Percentiles rank a stretch among this genome's conserved stretches.
Conservation (phyloP, 2,888 invertebrate species). For the Tachina fera region DNA sequence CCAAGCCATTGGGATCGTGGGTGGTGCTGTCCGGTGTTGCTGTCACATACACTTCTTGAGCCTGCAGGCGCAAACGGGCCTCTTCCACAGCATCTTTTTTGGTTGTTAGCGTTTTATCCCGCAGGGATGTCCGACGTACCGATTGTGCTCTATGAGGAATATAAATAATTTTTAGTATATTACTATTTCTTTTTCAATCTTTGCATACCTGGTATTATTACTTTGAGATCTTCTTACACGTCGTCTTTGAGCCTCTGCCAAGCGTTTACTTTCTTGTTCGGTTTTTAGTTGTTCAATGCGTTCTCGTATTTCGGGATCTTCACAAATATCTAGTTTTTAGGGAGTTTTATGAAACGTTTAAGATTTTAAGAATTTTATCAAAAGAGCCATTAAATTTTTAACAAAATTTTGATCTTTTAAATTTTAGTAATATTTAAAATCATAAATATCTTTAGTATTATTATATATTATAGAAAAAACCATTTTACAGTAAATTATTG, state of each 20-base stretch:
- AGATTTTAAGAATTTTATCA: background rate
- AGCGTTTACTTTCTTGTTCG: constrained; percentile 92
- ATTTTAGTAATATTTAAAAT: no score
- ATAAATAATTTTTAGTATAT: background rate
- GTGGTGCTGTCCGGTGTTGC: constrained; percentile 77
- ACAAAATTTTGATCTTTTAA: background rate
- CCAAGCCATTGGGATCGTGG: constrained; percentile 73
- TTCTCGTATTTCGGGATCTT: constrained; percentile 96
- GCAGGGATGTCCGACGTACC: constrained; percentile 94
- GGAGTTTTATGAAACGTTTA: background rate
- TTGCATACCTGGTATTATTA: constrained; percentile 84
- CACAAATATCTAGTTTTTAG: constrained; percentile 91
- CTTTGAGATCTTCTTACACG: constrained; percentile 89
- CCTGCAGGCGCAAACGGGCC: constrained; percentile 89
- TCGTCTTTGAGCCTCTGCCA: constrained; percentile 84
- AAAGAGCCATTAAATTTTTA: background rate
- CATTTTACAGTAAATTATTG: background rate
- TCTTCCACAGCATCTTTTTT: constrained; percentile 98
- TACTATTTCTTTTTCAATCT: background rate
- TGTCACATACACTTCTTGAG: constrained; percentile 84
- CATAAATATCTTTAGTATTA: no score
- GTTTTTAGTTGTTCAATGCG: constrained; percentile 93
- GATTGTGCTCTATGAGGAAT: constrained; percentile 89
- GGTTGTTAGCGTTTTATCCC: constrained; percentile 96
- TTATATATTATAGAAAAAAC: no score